A percentile compares a stretch with the other conserved stretches of the same genome.
Conservation (phyloP, 2,888 invertebrate genomes). For the Athalia rosae region DNA sequence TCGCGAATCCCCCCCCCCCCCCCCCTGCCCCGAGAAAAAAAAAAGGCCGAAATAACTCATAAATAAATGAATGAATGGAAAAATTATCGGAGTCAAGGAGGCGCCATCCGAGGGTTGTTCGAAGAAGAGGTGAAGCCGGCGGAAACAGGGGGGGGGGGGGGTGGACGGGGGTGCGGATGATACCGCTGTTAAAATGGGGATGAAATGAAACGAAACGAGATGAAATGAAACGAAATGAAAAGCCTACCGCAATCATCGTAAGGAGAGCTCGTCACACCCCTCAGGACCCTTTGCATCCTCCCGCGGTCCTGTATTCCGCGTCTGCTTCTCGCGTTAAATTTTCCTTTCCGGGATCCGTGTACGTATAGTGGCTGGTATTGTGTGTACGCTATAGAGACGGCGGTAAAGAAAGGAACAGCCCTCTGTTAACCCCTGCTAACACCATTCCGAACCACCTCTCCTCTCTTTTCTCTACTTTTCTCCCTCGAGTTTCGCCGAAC, state of each 20-base stretch:
- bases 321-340: slow-evolving; percentile 32
- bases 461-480: slow-evolving; percentile 30
- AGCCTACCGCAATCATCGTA: slow-evolving; percentile 64
- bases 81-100: too few species aligned
- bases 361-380: neutral
- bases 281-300: slow-evolving; percentile 47
- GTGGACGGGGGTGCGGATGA: slow-evolving; percentile 50
- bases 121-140: neutral
- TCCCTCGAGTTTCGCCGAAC: neutral
- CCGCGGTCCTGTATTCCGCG: slow-evolving; percentile 43
- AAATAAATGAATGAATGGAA: too few species aligned
- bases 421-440: slow-evolving; percentile 43
- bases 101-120: neutral
- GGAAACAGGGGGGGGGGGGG: slow-evolving; percentile 50
- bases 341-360: slow-evolving; percentile 11
- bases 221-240: slow-evolving; percentile 44
- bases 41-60: too few species aligned
- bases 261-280: slow-evolving; percentile 56
- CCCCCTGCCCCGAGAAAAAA: too few species aligned
- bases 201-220: slow-evolving; percentile 41
- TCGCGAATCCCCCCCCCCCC: too few species aligned
- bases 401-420: slow-evolving; percentile 41
- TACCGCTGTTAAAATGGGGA: slow-evolving; percentile 53
- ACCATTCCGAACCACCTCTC: slow-evolving; percentile 26
- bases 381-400: neutral